Percentiles rank a stretch among this genome's conserved stretches.
These are phyloP conservation scores for Morbakka virulenta DNA, from an alignment of 30 jellyfish, hydroid and myxozoan genomes.

Conservation along the genomic window DNA sequence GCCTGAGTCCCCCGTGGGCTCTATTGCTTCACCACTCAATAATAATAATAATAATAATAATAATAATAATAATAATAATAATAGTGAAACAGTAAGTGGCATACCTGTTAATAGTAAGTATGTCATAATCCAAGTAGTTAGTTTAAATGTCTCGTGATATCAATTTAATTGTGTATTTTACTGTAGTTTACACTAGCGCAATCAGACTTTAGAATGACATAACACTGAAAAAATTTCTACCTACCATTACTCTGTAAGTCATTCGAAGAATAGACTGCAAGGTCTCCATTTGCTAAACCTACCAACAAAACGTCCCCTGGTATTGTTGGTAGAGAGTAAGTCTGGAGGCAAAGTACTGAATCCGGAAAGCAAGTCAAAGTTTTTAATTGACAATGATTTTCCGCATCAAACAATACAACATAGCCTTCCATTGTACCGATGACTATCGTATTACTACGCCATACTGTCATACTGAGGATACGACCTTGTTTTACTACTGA, in stretches of 20 bases:
- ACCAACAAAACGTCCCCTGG: slow-evolving; percentile 29
- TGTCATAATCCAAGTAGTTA: too few species aligned
- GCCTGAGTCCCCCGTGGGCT: too few species aligned
- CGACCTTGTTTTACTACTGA: slow-evolving; percentile 67
- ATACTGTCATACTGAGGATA: slow-evolving; percentile 72
- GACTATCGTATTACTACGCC: slow-evolving; percentile 11
- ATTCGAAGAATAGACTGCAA: slow-evolving; percentile 41
- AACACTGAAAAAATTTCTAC: background rate
- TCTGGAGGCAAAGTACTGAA: slow-evolving; percentile 60
- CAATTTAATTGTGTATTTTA: too few species aligned
- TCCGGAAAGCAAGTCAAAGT: slow-evolving; percentile 39
- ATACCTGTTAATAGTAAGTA: too few species aligned
- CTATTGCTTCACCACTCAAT: too few species aligned
- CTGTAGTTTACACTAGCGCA: too few species aligned
- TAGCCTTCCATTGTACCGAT: slow-evolving; percentile 81
- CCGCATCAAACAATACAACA: slow-evolving; percentile 56
- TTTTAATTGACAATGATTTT: slow-evolving; percentile 27
- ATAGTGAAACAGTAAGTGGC: too few species aligned
- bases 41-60: too few species aligned
- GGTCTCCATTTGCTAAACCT: slow-evolving; percentile 74
- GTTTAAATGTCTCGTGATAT: too few species aligned
- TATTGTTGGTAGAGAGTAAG: slow-evolving; percentile 6
- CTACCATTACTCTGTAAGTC: slow-evolving; percentile 50
- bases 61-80: too few species aligned
- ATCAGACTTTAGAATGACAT: too few species aligned